Base-by-base conservation (phyloP, 2,113 vertebrate species). In the Bagarius yarrelli region DNA sequence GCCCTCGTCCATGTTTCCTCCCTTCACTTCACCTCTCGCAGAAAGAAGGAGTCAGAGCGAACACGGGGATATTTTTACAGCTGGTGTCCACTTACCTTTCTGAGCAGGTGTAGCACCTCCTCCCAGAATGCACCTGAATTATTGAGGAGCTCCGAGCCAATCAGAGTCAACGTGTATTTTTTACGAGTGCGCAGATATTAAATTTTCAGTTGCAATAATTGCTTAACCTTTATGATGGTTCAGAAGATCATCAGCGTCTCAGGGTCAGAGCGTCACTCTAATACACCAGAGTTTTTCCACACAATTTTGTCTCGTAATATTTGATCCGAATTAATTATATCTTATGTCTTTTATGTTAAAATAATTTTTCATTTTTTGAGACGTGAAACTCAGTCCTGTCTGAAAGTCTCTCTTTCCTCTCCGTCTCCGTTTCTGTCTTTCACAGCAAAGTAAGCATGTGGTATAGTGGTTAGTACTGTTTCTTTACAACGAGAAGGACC, bases 61-160 rank as follows among this genome's bases (percentile, higher is more conserved):
- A 85, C 32, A 8, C 73, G 0, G 30, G 74, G 79, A 74, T 86
- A 84, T 83, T 81, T 75, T 85, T 85, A 67, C 81, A 18, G 19
- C 25, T 15, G 83, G 88, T 93, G 95, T 95, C 90, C 90, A 76
- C 92, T 98, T 97, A 96, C 96, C 90, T 91, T 93, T 92, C 94
- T 32, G 92, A 89, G 84, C 83, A 88, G 84, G 91, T 94, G 95
- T 95, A 94, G 95, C 91, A 92, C 93, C 94, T 94, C 95, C 94
- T 93, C 94, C 91, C 93, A 90, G 94, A 94, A 94, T 86, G 87
- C 23, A 82, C 88, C 94, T 97, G 89, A 94, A 98, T 97, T 94
- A 97, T 97, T 98, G 92, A 98, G 93, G 89, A 89, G 90, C 88
- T 88, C 87, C 85, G 71, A 69, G 72, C 81, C 81, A 83, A 79